phyloP scores from a whole-genome alignment of 2,797 vertebrate genomes.

The Phoebastria nigripes region DNA sequence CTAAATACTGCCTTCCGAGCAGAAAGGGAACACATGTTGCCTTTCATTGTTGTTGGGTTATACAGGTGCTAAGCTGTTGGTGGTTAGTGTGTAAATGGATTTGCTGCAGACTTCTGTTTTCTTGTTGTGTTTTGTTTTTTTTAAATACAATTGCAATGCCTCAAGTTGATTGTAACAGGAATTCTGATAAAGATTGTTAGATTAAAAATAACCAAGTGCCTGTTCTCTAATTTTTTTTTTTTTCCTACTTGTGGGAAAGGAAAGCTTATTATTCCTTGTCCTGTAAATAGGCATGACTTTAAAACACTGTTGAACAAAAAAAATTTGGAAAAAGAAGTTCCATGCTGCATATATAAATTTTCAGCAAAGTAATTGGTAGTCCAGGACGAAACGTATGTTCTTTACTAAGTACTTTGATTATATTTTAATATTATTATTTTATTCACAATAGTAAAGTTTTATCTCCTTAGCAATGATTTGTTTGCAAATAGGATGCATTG shows the following conservation, averaged over 20 bases:
- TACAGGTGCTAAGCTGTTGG: background rate
- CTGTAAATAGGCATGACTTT: background rate
- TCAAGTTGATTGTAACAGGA: background rate
- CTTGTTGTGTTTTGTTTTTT: background rate
- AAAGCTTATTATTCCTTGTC: background rate
- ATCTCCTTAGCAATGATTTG: background rate
- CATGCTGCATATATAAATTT: background rate
- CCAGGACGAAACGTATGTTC: background rate
- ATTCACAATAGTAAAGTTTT: background rate
- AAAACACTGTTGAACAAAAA: background rate
- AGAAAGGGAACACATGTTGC: background rate
- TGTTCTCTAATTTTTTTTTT: background rate
- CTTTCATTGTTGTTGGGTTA: background rate
- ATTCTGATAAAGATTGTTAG: background rate
- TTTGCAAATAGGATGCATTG: background rate
- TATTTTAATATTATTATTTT: slow-evolving; percentile 10
- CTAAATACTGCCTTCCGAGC: background rate
- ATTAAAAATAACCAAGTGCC: background rate
- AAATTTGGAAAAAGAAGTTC: background rate
- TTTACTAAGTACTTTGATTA: background rate
- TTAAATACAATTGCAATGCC: background rate
- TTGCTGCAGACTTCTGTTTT: background rate
- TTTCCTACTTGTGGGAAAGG: background rate
- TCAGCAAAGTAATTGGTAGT: background rate
- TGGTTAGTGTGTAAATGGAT: background rate